phyloP scores from a whole-genome alignment of 2,888 invertebrate genomes.

The Mayetiola destructor region DNA sequence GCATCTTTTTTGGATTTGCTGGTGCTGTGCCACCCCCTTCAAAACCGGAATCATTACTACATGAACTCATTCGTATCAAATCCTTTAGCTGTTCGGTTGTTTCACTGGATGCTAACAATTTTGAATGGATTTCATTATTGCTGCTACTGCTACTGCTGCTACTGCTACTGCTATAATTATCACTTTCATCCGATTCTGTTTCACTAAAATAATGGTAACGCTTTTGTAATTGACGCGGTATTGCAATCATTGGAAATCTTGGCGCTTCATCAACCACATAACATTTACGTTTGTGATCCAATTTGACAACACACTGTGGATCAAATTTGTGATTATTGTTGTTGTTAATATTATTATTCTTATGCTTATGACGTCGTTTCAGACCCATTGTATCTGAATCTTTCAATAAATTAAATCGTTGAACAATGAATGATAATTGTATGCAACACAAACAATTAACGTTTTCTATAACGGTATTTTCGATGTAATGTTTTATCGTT shows the following conservation, averaged over 20 bases:
- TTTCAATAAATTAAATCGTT: too few relatives aligned
- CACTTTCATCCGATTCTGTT: slow-evolving; percentile 24
- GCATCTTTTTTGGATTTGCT: slow-evolving; percentile 47
- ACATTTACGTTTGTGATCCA: slow-evolving; percentile 32
- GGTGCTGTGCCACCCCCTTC: slow-evolving; percentile 52
- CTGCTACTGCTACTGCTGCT: slow-evolving; percentile 24
- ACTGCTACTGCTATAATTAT: slow-evolving; percentile 35
- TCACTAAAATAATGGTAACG: slow-evolving; percentile 36
- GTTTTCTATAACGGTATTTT: too few relatives aligned
- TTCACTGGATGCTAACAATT: slow-evolving; percentile 25
- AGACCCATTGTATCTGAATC: slow-evolving; percentile 16
- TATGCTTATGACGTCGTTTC: slow-evolving; percentile 25
- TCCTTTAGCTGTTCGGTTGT: slow-evolving; percentile 23
- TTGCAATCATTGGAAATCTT: slow-evolving; percentile 42
- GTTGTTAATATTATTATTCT: slow-evolving; percentile 27
- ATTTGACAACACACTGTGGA: slow-evolving; percentile 34
- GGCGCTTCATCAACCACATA: slow-evolving; percentile 42
- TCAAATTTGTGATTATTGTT: slow-evolving; percentile 28
- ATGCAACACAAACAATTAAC: too few relatives aligned
- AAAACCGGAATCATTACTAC: slow-evolving; percentile 74
- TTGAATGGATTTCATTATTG: slow-evolving; percentile 17
- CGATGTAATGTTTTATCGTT: too few relatives aligned
- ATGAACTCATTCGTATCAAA: slow-evolving; percentile 46
- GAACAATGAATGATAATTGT: too few relatives aligned
- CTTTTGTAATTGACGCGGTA: slow-evolving; percentile 47